These are phyloP conservation scores for Myrmophylax atrothorax DNA, from an alignment of 2,113 vertebrate genomes.

Conservation along the genomic window DNA sequence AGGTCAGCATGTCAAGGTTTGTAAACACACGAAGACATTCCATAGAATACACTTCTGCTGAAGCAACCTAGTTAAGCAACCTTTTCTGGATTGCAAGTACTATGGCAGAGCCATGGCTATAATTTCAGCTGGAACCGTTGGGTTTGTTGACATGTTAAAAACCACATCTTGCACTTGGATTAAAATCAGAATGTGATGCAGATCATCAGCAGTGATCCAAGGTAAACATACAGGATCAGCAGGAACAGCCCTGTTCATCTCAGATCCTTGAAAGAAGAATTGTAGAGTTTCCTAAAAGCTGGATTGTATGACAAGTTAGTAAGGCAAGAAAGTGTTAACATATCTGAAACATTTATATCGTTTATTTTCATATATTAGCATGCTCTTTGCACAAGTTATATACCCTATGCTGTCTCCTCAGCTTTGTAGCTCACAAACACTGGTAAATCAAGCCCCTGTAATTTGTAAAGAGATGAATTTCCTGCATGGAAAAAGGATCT, in stretches of 20 bases:
- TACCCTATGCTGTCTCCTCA: neutral
- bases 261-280: neutral
- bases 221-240: neutral
- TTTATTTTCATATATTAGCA: neutral
- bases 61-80: neutral
- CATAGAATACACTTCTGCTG: neutral
- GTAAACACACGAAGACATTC: neutral
- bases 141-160: neutral
- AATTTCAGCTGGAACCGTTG: neutral
- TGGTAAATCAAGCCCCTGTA: neutral
- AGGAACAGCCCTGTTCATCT: neutral
- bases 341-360: neutral
- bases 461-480: neutral
- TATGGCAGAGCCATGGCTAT: neutral
- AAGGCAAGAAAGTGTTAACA: neutral
- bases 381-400: neutral
- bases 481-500: neutral
- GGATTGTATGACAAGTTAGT: neutral
- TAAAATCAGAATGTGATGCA: neutral
- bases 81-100: neutral
- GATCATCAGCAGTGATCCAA: neutral
- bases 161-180: neutral
- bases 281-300: neutral
- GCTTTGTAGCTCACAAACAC: neutral
- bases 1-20: neutral